A percentile compares a stretch with the other conserved stretches of the same genome.
phyloP scores from a whole-genome alignment of 2,113 vertebrate genomes.

The Sarotherodon lohbergeri region DNA sequence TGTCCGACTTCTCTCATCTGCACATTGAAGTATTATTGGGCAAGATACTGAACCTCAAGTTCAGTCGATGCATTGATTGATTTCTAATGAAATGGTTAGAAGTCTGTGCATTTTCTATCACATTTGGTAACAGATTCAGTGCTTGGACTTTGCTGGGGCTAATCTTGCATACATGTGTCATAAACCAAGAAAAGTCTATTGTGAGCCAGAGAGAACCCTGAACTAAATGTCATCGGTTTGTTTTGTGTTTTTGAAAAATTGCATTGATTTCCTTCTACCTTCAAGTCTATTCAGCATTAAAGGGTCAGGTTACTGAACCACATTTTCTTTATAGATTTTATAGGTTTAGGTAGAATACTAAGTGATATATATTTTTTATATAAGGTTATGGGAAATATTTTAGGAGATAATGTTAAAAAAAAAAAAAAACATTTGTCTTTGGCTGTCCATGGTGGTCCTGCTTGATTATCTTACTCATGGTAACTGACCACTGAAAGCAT shows the following conservation, averaged over 20 bases:
- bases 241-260: background rate
- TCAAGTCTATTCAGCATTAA: background rate
- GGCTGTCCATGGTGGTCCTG: background rate
- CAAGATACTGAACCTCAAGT: background rate
- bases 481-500: background rate
- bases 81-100: fast-evolving
- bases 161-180: background rate
- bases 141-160: background rate
- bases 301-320: background rate
- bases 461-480: background rate
- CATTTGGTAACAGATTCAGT: background rate
- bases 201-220: background rate
- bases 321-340: background rate
- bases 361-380: background rate
- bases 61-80: fast-evolving
- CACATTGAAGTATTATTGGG: background rate
- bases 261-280: background rate
- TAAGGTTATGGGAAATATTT: background rate
- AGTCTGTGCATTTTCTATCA: background rate
- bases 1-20: background rate
- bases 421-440: background rate
- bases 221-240: background rate
- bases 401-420: background rate
- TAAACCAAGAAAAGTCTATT: background rate
- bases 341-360: background rate